These are phyloP conservation scores for Acinonyx jubatus DNA, from an alignment of 2,113 vertebrate genomes.

Conservation along the genomic window DNA sequence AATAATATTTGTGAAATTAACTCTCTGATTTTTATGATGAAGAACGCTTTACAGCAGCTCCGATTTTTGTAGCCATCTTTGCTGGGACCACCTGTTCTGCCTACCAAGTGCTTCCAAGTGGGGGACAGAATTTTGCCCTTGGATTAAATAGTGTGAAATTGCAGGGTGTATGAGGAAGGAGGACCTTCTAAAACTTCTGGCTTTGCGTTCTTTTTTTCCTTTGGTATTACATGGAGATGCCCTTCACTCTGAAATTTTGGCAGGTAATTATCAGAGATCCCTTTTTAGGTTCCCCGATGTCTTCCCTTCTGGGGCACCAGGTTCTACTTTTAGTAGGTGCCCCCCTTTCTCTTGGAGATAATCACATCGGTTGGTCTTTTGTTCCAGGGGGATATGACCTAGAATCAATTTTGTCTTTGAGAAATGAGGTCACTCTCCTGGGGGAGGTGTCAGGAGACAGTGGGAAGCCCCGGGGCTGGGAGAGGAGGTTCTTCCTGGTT, in stretches of 20 bases:
- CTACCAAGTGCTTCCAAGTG: background rate
- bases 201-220: background rate
- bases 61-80: background rate
- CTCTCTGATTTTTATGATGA: constrained; percentile 40
- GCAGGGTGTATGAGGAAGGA: background rate
- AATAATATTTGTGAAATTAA: background rate
- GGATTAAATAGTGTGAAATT: background rate
- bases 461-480: constrained; percentile 68
- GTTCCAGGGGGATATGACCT: constrained; percentile 76
- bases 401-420: constrained; percentile 79
- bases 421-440: constrained; percentile 75
- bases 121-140: background rate
- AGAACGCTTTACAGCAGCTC: background rate
- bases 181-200: constrained; percentile 33
- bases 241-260: constrained; percentile 68
- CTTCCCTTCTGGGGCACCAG: constrained; percentile 76
- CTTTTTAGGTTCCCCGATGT: constrained; percentile 75
- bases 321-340: constrained; percentile 78
- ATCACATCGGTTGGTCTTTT: constrained; percentile 67
- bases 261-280: constrained; percentile 80
- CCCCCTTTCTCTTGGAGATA: constrained; percentile 78
- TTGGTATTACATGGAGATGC: constrained; percentile 9
- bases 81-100: background rate
- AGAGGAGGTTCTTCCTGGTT: constrained; percentile 46
- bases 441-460: constrained; percentile 50